Evolutionary conservation across 2,797 vertebrate genomes (phyloP).

Genomic region (Diceros bicornis): DNA sequence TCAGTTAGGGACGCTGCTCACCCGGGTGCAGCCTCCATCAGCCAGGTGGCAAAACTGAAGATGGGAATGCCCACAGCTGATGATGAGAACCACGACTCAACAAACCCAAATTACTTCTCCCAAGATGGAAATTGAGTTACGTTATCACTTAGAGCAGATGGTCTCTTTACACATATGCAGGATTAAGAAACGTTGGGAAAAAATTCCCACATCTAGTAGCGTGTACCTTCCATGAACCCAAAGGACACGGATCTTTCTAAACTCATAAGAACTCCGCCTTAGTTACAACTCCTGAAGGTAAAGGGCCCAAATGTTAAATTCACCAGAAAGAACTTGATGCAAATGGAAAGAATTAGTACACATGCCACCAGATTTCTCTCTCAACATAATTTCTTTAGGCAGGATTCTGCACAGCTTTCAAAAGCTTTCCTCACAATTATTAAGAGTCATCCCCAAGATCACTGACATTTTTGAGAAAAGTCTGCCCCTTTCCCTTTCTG

Average conservation of each 20-base stretch:
- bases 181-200: background rate
- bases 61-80: background rate
- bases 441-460: background rate
- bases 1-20: slow-evolving; percentile 29
- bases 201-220: background rate
- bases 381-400: slow-evolving; percentile 10
- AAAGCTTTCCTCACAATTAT: background rate
- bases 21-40: background rate
- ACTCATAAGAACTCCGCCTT: background rate
- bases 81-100: background rate
- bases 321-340: slow-evolving; percentile 62
- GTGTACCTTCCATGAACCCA: background rate
- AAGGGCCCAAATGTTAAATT: slow-evolving; percentile 4
- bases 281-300: slow-evolving; percentile 28
- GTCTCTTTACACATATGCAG: background rate
- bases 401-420: slow-evolving; percentile 46
- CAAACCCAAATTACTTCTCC: background rate
- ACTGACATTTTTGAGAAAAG: background rate
- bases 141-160: background rate
- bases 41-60: background rate
- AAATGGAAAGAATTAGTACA: slow-evolving; percentile 78
- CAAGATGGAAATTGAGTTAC: background rate
- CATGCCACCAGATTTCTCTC: background rate
- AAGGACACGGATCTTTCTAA: background rate
- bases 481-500: background rate